Conservation (phyloP, 2,113 vertebrate species). For the Peucedramus taeniatus region DNA sequence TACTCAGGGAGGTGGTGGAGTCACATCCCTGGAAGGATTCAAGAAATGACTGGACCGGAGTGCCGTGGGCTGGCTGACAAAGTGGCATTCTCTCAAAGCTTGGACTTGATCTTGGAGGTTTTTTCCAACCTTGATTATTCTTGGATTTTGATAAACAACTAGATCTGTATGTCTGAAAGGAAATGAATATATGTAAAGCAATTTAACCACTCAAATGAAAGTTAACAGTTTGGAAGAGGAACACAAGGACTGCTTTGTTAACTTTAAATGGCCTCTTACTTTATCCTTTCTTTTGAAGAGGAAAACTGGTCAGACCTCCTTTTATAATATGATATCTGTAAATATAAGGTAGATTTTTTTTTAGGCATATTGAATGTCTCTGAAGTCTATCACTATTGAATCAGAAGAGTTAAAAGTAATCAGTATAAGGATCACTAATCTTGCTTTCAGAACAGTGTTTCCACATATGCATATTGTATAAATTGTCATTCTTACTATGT, state of each 20-base stretch:
- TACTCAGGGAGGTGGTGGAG: background rate
- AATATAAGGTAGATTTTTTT: background rate
- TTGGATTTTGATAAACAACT: background rate
- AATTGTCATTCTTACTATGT: background rate
- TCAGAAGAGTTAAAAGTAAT: background rate
- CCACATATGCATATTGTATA: background rate
- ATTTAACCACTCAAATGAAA: background rate
- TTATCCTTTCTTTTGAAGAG: background rate
- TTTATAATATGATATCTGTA: background rate
- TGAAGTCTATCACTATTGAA: background rate
- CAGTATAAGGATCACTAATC: background rate
- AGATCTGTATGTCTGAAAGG: background rate
- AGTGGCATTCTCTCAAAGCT: too few relatives aligned
- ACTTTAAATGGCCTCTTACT: background rate
- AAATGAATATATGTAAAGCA: background rate
- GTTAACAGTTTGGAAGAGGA: background rate
- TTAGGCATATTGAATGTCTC: background rate
- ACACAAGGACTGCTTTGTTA: background rate
- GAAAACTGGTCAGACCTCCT: background rate
- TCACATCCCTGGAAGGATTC: rapidly evolving
- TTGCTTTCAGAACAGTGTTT: background rate
- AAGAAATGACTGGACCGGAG: rapidly evolving
- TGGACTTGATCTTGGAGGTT: background rate
- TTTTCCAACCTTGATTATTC: background rate
- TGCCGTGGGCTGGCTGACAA: background rate